These are phyloP conservation scores for Catagonus wagneri DNA, from an alignment of 2,113 vertebrate genomes.

Conservation along the genomic window DNA sequence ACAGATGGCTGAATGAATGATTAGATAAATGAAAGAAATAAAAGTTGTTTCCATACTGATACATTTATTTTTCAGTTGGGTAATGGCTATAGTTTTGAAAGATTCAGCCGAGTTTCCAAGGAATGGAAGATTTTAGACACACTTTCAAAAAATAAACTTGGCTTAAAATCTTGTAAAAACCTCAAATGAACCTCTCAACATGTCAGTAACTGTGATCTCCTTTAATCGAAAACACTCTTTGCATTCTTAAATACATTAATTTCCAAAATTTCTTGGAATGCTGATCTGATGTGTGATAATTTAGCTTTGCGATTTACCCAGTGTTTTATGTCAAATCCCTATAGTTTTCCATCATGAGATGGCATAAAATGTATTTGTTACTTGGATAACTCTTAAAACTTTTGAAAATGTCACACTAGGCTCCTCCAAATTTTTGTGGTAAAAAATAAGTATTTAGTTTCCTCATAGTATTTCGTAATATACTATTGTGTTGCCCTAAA, in stretches of 20 bases:
- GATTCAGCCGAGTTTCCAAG: constrained; percentile 60
- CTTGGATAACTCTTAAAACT: constrained; percentile 65
- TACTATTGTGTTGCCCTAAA: background rate
- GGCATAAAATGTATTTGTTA: background rate
- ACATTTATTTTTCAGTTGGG: constrained; percentile 33
- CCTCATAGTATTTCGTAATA: constrained; percentile 6
- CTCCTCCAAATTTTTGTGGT: constrained; percentile 68
- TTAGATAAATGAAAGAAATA: background rate
- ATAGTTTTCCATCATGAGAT: constrained; percentile 64
- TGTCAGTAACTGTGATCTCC: background rate
- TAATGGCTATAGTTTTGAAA: constrained; percentile 25
- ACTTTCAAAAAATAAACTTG: constrained; percentile 69
- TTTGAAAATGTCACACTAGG: constrained; percentile 66
- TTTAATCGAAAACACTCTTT: constrained; percentile 78
- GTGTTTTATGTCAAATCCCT: constrained; percentile 52
- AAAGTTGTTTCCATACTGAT: constrained; percentile 38
- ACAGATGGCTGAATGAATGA: background rate
- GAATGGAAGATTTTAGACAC: constrained; percentile 74
- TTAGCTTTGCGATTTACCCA: background rate
- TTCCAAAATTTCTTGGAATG: constrained; percentile 60
- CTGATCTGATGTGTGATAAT: constrained; percentile 53
- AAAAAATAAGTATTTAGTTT: constrained; percentile 56
- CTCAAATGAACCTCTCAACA: constrained; percentile 75
- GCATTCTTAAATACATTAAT: constrained; percentile 61
- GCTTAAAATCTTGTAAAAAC: constrained; percentile 75